Evolutionary conservation across 2,797 vertebrate species (phyloP).

Genomic region (Galago senegalensis): DNA sequence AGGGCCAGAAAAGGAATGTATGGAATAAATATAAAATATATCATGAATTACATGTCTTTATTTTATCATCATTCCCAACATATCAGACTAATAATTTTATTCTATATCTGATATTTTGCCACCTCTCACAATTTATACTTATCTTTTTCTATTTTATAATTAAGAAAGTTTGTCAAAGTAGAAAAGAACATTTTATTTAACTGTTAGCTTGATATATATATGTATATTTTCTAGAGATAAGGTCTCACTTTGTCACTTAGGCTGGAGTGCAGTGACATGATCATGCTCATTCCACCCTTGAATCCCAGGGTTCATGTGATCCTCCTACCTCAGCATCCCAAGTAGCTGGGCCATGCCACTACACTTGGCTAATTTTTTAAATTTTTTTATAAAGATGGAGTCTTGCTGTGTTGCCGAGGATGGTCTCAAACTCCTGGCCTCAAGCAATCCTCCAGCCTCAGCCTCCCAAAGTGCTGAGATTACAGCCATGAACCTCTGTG

Average conservation of each 20-base stretch:
- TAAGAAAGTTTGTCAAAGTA: slow-evolving; percentile 1
- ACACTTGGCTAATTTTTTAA: not conserved
- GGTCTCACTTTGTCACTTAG: not conserved
- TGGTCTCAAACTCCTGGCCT: not conserved
- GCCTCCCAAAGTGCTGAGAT: not conserved
- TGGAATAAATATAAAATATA: not conserved
- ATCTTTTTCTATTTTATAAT: not conserved
- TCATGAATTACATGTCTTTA: not conserved
- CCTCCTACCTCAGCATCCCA: not conserved
- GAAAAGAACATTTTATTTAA: not conserved
- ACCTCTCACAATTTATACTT: not conserved
- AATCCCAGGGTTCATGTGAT: not conserved
- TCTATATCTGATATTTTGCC: not conserved
- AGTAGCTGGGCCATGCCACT: not conserved
- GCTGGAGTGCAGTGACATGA: not conserved
- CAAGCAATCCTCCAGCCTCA: not conserved
- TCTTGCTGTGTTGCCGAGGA: not conserved
- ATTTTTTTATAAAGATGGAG: not conserved
- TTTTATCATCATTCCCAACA: not conserved
- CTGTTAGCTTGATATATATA: not conserved
- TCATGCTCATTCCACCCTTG: not conserved
- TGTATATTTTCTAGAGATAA: not conserved
- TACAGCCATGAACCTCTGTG: not conserved
- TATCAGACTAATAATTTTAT: not conserved
- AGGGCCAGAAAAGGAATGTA: not conserved